Percentiles rank a stretch among this genome's conserved stretches.
Evolutionary conservation across 2,113 vertebrate species (phyloP).

Genomic region (Rhegmatorhina hoffmannsi): DNA sequence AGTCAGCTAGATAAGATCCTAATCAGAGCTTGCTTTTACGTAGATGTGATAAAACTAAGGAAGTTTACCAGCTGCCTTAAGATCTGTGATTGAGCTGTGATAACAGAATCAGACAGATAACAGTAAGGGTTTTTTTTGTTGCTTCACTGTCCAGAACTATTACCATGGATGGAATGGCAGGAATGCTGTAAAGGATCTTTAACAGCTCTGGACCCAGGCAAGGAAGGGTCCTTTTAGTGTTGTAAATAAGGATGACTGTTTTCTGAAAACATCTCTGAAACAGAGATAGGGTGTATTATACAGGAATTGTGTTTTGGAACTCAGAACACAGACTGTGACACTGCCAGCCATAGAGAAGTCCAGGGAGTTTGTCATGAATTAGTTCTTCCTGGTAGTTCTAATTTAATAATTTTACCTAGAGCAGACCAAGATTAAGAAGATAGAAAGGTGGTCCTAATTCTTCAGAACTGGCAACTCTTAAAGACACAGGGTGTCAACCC

Average conservation of each 20-base stretch:
- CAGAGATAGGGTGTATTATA: not conserved
- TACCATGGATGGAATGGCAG: not conserved
- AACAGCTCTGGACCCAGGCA: not conserved
- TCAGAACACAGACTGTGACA: accelerated
- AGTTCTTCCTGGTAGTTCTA: not conserved
- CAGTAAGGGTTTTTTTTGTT: not conserved
- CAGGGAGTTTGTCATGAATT: not conserved
- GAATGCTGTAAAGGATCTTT: not conserved
- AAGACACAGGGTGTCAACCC: not conserved
- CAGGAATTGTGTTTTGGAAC: not conserved
- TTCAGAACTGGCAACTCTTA: not conserved
- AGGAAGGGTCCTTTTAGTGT: not conserved
- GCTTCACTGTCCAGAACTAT: not conserved
- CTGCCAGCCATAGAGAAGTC: not conserved
- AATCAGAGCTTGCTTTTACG: not conserved
- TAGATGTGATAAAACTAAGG: not conserved
- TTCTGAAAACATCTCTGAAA: not conserved
- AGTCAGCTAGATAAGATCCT: not conserved
- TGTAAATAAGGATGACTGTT: not conserved
- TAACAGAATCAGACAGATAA: not conserved
- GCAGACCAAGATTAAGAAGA: not conserved
- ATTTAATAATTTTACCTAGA: not conserved
- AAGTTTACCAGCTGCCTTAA: not conserved
- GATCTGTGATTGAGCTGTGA: not conserved
- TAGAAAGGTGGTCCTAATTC: not conserved